Conservation (phyloP, 2,888 invertebrate genomes). For the Drosophila pegasa region DNA sequence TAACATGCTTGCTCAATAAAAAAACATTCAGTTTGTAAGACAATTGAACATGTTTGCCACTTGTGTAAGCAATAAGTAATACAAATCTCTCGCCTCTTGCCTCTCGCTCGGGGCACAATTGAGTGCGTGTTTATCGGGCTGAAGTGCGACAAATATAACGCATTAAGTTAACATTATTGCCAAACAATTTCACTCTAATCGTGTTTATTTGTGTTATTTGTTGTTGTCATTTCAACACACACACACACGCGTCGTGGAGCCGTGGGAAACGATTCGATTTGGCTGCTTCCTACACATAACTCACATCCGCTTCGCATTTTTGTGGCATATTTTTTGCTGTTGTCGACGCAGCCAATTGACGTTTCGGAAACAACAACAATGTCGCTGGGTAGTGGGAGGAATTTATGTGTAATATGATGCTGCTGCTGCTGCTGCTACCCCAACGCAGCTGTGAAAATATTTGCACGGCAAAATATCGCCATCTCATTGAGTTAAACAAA, state of each 20-base stretch:
- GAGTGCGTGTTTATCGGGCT: constrained; percentile 71
- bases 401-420: constrained; percentile 55
- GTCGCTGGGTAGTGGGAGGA: constrained; percentile 7
- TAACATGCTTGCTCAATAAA: constrained; percentile 16
- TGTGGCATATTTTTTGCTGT: constrained; percentile 45
- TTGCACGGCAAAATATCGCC: constrained; percentile 50
- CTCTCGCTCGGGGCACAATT: constrained; percentile 49
- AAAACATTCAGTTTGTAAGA: constrained; percentile 4
- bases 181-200: constrained; percentile 77
- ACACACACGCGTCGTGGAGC: not conserved
- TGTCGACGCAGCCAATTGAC: constrained; percentile 34
- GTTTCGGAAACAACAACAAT: constrained; percentile 28
- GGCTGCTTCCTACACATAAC: constrained; percentile 63
- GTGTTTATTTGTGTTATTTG: constrained; percentile 75
- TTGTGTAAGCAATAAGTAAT: constrained; percentile 45
- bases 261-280: constrained; percentile 53
- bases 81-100: constrained; percentile 52
- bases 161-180: constrained; percentile 80
- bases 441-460: constrained; percentile 42
- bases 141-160: constrained; percentile 79
- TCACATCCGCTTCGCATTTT: constrained; percentile 67
- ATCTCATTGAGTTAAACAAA: constrained; percentile 66
- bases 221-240: constrained; percentile 53
- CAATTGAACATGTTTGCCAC: constrained; percentile 32
- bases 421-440: constrained; percentile 19